Percentiles rank a stretch among this genome's conserved stretches.
Evolutionary conservation across 2,113 vertebrate species (phyloP).

Genomic region (Papio anubis): DNA sequence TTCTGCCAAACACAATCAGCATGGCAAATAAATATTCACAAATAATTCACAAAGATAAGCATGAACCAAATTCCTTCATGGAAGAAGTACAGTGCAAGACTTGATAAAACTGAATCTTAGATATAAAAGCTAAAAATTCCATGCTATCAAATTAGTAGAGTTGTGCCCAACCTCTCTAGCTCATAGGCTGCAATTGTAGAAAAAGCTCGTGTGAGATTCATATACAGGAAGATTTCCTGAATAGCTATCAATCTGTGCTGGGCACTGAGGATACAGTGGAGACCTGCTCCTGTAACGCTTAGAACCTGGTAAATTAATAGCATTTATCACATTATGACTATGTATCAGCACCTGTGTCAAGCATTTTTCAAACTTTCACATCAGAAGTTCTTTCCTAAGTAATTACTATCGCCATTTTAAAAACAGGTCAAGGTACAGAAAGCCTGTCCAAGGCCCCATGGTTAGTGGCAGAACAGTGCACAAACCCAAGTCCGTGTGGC

Average conservation of each 20-base stretch:
- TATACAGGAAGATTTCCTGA: not conserved
- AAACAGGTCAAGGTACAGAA: not conserved
- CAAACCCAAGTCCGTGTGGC: not conserved
- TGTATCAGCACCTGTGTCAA: not conserved
- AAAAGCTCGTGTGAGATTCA: not conserved
- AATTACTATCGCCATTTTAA: not conserved
- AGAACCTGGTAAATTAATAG: no score
- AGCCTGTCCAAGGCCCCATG: not conserved
- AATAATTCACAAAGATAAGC: not conserved
- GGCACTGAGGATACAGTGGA: not conserved
- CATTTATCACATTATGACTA: not conserved
- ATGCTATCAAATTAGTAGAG: not conserved
- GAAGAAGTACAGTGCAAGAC: no score
- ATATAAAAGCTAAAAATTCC: not conserved
- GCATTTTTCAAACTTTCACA: not conserved
- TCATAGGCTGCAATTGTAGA: not conserved
- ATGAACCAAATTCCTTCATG: not conserved
- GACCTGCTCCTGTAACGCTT: no score
- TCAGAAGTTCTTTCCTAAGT: not conserved
- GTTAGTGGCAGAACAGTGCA: not conserved
- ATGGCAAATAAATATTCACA: not conserved
- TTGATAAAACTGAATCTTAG: not conserved
- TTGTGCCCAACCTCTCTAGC: not conserved
- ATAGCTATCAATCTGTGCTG: no score
- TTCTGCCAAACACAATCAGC: constrained; percentile 35